Evolutionary conservation across 2,113 vertebrate genomes (phyloP), one percentile per base, ranked within the genome.

Genomic region (Pangasianodon gigas): DNA sequence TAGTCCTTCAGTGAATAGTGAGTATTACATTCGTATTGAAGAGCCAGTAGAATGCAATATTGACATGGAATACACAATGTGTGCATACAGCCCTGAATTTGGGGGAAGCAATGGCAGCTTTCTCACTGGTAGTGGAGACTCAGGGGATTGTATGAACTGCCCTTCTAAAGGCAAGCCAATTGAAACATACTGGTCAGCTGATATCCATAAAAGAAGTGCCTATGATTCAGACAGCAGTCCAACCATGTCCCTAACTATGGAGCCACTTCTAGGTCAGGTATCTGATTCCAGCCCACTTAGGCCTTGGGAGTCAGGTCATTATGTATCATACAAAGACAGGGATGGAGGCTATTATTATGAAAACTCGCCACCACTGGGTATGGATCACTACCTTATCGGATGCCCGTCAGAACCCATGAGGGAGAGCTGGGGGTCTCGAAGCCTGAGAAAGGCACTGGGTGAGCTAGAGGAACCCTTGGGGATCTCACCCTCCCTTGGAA

Each of bases 11-110:
- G 93, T 98, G 0, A 93, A 96, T 92, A 98, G 96, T 0, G 98
- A 99, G 92, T 99, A 98, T 91, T 99, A 98, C 93, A 98, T 99
- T 92, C 97, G 97, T 92, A 97, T 99, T 4, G 98, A 99, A 92
- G 98, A 98, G 67, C 96, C 97, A 0, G 93, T 96, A 16, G 95
- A 96, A 79, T 95, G 96, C 2, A 96, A 96, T 19, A 96, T 96
- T 2, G 92, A 97, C 1, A 95, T 96, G 0, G 97, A 98, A 89
- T 98, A 97, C 0, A 94, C 97, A 29, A 93, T 96, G 95, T 95
- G 94, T 93, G 94, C 96, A 94, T 98, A 94, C 71, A 95, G 96
- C 94, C 97, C 94, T 67, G 97, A 95, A 92, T 97, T 4, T 90
- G 94, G 89, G 91, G 95, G 44, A 92, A 97, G 94, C 91, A 92